phyloP scores from a whole-genome alignment of 2,888 invertebrate species.

The Limnephilus marmoratus region DNA sequence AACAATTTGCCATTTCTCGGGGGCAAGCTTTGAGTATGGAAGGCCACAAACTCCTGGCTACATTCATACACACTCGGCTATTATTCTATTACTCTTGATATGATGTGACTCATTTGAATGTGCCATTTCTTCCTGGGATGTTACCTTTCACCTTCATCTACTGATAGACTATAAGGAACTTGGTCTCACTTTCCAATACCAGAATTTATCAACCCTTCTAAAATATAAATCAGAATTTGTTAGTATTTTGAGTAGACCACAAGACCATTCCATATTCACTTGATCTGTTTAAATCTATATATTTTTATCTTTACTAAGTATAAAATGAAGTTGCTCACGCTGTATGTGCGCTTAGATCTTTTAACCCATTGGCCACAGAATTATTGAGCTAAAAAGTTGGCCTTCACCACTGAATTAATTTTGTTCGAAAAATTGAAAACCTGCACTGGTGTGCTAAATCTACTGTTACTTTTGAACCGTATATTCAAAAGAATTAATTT shows the following conservation, averaged over 20 bases:
- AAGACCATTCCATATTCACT: no score
- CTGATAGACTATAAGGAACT: no score
- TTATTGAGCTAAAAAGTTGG: no score
- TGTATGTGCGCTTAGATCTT: no score
- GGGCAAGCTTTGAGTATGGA: neutral
- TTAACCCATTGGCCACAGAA: no score
- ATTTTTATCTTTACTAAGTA: no score
- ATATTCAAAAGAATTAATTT: no score
- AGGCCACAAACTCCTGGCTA: neutral
- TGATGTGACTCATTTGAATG: neutral
- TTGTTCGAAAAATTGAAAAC: no score
- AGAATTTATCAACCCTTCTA: neutral
- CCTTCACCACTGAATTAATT: no score
- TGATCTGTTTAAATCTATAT: neutral
- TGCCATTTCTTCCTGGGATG: neutral
- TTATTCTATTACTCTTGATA: neutral
- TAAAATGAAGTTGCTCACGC: no score
- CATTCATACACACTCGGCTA: neutral
- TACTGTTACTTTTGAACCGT: no score
- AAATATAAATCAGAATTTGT: neutral
- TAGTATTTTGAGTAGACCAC: neutral
- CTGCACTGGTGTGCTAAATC: no score
- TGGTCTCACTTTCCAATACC: neutral
- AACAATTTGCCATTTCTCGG: neutral
- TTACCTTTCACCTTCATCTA: neutral